Evolutionary conservation across 2,888 invertebrate species (phyloP).

Genomic region (Gonocerus acuteangulatus): DNA sequence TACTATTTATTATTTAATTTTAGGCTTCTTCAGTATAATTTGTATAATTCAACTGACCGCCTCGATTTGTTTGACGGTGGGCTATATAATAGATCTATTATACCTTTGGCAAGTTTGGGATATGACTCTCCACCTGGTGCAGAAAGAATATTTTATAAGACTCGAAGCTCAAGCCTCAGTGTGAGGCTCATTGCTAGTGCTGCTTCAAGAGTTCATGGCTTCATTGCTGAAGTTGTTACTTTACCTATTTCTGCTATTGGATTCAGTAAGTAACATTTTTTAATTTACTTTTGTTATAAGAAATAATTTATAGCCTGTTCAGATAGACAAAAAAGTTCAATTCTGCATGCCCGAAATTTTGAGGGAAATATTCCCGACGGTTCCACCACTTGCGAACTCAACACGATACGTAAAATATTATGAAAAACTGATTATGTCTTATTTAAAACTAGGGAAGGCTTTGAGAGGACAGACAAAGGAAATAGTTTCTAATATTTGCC

Average conservation of each 20-base stretch:
- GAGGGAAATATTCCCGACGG: too few species aligned
- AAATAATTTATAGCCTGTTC: too few species aligned
- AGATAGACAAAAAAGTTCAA: too few species aligned
- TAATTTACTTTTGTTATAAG: too few species aligned
- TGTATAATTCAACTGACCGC: constrained; percentile 85
- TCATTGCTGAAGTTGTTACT: constrained; percentile 93
- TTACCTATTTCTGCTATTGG: constrained; percentile 86
- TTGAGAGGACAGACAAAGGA: too few species aligned
- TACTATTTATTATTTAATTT: constrained; percentile 15
- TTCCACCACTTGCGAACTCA: background rate
- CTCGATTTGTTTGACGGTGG: constrained; percentile 87
- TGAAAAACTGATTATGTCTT: background rate
- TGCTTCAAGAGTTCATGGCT: constrained; percentile 87
- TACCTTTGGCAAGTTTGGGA: constrained; percentile 51
- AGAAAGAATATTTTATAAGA: constrained; percentile 67
- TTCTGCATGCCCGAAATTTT: too few species aligned
- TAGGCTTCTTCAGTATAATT: constrained; percentile 77
- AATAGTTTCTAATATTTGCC: too few species aligned
- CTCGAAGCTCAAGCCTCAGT: constrained; percentile 71
- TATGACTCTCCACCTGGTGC: constrained; percentile 43
- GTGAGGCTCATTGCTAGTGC: constrained; percentile 89
- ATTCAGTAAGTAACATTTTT: constrained; percentile 59
- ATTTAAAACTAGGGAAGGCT: too few species aligned
- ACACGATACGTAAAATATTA: background rate
- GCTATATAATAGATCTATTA: constrained; percentile 70